A percentile compares a stretch with the other conserved stretches of the same genome.
These are phyloP conservation scores for Diogma glabrata DNA, from an alignment of 2,888 invertebrate genomes.

Conservation along the genomic window DNA sequence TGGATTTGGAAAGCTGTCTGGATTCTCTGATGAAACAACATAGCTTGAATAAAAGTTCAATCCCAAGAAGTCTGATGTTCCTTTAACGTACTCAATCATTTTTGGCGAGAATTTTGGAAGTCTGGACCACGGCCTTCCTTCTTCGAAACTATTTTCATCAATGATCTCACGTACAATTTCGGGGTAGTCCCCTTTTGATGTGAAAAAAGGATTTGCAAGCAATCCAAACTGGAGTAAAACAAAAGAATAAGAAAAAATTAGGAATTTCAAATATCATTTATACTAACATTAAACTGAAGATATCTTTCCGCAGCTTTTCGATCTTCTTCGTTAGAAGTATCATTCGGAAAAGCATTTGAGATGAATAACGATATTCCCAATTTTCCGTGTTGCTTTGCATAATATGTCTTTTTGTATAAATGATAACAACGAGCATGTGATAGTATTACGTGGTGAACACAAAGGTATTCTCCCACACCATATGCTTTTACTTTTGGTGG, in stretches of 20 bases:
- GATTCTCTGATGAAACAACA: slow-evolving; percentile 11
- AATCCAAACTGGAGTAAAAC: no score
- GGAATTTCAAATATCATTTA: no score
- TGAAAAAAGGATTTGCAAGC: neutral
- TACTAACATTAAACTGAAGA: no score
- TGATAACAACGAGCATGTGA: slow-evolving; percentile 43
- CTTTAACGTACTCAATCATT: slow-evolving; percentile 12
- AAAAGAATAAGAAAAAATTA: no score
- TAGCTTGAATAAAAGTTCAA: slow-evolving; percentile 28
- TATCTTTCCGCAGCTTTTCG: no score
- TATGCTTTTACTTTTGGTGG: slow-evolving; percentile 29
- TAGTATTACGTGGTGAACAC: slow-evolving; percentile 38
- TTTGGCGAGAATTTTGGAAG: neutral
- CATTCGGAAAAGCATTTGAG: slow-evolving; percentile 22
- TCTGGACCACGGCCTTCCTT: neutral
- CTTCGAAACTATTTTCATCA: neutral
- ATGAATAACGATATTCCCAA: slow-evolving; percentile 26
- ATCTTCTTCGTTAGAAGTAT: no score
- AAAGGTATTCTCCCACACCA: slow-evolving; percentile 40
- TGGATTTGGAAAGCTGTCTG: slow-evolving; percentile 28
- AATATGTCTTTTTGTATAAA: slow-evolving; percentile 29
- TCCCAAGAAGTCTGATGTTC: slow-evolving; percentile 27
- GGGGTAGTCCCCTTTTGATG: neutral
- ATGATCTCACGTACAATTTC: neutral
- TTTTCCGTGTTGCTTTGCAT: slow-evolving; percentile 21